Conservation (phyloP, 2,797 vertebrate genomes). For the Hydrophis major region DNA sequence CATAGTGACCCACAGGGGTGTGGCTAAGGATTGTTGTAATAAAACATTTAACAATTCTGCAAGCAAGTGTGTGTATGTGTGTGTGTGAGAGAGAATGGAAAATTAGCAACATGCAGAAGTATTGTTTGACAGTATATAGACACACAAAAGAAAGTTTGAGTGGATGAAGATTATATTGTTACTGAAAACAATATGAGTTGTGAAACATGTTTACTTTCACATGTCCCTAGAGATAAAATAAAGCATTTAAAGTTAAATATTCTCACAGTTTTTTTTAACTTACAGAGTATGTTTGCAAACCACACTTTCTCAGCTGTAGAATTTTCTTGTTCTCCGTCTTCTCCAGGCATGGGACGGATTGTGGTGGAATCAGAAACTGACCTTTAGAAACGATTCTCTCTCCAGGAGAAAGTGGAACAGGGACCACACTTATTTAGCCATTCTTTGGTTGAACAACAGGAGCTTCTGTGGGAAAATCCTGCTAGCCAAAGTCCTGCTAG, state of each 20-base stretch:
- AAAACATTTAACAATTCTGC: neutral
- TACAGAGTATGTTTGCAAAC: neutral
- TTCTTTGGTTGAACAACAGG: neutral
- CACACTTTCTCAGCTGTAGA: neutral
- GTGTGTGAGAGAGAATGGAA: neutral
- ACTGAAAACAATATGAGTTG: neutral
- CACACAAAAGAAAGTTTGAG: neutral
- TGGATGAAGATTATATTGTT: neutral
- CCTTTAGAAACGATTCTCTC: neutral
- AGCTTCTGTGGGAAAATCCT: neutral
- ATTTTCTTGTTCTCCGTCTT: neutral
- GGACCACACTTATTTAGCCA: neutral
- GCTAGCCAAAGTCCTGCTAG: no score
- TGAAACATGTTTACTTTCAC: neutral
- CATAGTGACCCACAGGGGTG: neutral
- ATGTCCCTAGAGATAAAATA: neutral
- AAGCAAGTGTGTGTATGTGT: neutral
- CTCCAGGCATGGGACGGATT: neutral
- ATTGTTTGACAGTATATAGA: neutral
- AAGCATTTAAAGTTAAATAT: neutral
- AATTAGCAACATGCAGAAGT: neutral
- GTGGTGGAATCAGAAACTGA: neutral
- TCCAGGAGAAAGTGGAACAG: neutral
- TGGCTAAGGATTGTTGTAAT: neutral
- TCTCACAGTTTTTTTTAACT: neutral